Percentiles rank a stretch among this genome's conserved stretches.
These are phyloP conservation scores for Pantherophis guttatus DNA, from an alignment of 2,113 vertebrate species.

Conservation along the genomic window DNA sequence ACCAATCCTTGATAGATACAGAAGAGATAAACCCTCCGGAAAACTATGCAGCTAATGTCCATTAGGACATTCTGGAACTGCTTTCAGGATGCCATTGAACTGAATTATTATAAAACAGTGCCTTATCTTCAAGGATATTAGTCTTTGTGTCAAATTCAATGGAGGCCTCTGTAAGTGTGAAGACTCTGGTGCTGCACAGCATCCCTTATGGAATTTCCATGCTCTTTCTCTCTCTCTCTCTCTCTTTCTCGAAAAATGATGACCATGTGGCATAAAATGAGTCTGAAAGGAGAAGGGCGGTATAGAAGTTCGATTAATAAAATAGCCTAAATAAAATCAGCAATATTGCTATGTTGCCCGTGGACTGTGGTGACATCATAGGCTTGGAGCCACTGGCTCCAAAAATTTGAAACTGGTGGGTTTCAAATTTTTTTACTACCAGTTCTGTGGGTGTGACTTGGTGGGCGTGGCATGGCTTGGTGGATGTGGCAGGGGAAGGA, in stretches of 20 bases:
- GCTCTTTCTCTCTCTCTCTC: not conserved
- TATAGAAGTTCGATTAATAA: not conserved
- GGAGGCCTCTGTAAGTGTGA: not conserved
- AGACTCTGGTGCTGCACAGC: not conserved
- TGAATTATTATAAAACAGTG: not conserved
- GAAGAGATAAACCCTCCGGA: not conserved
- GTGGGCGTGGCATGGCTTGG: too few species aligned
- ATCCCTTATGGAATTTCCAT: not conserved
- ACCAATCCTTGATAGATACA: not conserved
- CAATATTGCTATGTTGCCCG: not conserved
- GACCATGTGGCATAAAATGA: not conserved
- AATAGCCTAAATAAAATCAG: not conserved
- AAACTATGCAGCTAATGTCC: not conserved
- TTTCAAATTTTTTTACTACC: too few species aligned
- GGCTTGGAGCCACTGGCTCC: too few species aligned
- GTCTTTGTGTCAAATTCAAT: not conserved
- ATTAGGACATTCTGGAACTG: not conserved
- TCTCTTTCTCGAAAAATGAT: not conserved
- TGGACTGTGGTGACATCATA: not conserved
- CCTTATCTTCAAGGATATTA: not conserved
- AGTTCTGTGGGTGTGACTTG: too few species aligned
- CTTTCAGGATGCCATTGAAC: not conserved
- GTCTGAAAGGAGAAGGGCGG: too few species aligned
- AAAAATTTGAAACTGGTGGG: too few species aligned
- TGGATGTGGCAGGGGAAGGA: too few species aligned